Percentiles rank a stretch among this genome's conserved stretches.
phyloP scores from a whole-genome alignment of 2,113 vertebrate species.

The Callithrix jacchus region DNA sequence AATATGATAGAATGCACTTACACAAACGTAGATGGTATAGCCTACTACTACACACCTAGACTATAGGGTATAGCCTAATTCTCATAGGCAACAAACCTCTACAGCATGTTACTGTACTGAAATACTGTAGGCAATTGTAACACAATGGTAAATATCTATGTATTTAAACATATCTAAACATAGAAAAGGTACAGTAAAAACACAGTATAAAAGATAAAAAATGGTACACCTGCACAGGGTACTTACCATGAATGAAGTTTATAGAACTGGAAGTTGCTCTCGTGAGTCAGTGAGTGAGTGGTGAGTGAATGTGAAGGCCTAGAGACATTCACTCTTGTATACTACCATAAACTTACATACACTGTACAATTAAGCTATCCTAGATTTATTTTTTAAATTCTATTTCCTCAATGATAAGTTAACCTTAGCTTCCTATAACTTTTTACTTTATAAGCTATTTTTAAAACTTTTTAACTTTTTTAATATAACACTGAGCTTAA shows the following conservation, averaged over 20 bases:
- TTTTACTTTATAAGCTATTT: background rate
- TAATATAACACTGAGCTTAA: background rate
- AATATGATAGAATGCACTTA: background rate
- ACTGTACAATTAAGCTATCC: background rate
- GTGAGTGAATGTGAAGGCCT: background rate
- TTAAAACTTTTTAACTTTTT: background rate
- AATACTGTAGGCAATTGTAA: background rate
- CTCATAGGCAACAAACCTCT: background rate
- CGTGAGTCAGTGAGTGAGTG: background rate
- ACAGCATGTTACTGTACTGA: background rate
- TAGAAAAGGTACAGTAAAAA: background rate
- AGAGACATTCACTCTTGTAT: background rate
- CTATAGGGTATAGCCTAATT: background rate
- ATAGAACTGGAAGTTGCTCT: background rate
- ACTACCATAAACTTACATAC: background rate
- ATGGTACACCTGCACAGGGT: background rate
- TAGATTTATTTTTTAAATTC: background rate
- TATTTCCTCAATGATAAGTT: background rate
- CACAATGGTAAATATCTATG: background rate
- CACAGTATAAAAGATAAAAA: background rate
- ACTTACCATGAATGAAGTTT: background rate
- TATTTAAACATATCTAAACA: background rate
- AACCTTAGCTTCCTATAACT: background rate
- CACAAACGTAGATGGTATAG: background rate
- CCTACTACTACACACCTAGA: background rate